These are phyloP conservation scores for Scolopax bukidnonensis DNA, from an alignment of 2,797 vertebrate genomes.

Conservation along the genomic window DNA sequence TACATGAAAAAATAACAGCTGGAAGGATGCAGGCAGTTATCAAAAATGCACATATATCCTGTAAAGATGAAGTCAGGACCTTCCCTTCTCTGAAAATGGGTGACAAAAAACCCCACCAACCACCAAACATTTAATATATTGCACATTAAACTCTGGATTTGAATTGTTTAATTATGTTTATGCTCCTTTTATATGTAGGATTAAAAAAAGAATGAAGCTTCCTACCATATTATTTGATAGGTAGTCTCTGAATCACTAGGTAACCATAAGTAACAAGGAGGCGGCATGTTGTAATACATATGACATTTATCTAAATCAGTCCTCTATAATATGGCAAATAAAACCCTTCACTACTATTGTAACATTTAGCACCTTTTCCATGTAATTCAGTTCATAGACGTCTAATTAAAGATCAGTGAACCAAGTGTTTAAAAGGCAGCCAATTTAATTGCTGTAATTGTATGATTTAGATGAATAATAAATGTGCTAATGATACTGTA, in stretches of 20 bases:
- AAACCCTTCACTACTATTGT: background rate
- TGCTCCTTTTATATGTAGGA: background rate
- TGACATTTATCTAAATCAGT: constrained; percentile 12
- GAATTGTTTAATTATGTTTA: background rate
- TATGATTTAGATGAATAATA: constrained; percentile 76
- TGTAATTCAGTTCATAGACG: constrained; percentile 44
- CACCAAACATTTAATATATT: background rate
- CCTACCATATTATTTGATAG: background rate
- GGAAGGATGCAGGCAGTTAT: background rate
- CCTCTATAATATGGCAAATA: constrained; percentile 2
- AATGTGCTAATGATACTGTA: constrained; percentile 73
- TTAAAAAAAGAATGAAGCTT: background rate
- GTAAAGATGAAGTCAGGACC: background rate
- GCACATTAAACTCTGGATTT: background rate
- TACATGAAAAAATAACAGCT: background rate
- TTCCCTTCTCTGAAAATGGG: background rate
- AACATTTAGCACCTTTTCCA: constrained; percentile 53
- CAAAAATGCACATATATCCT: background rate
- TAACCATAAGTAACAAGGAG: background rate
- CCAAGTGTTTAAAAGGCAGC: constrained; percentile 70
- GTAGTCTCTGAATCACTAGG: background rate
- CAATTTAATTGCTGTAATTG: constrained; percentile 75
- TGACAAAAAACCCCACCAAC: rapidly evolving
- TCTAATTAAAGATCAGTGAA: constrained; percentile 79
- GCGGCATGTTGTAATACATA: background rate